These are phyloP conservation scores for Homarus americanus DNA, from an alignment of 1,140 invertebrate species.

Conservation along the genomic window DNA sequence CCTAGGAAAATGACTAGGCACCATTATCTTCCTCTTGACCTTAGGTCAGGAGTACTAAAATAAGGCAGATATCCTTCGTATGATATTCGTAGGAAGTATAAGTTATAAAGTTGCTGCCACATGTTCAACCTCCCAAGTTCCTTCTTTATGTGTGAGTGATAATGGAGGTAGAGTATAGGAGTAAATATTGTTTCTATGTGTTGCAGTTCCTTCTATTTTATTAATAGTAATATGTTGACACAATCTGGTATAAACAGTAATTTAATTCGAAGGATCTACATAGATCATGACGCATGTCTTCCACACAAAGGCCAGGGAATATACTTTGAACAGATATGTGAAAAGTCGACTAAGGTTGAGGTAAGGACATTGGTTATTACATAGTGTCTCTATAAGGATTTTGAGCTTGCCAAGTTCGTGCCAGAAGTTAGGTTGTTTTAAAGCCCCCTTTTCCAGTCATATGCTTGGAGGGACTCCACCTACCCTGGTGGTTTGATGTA, in stretches of 20 bases:
- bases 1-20: too few species aligned
- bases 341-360: neutral
- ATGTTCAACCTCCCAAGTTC: too few species aligned
- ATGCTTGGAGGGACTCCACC: constrained; percentile 44
- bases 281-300: neutral
- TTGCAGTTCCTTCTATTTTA: too few species aligned
- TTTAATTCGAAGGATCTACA: neutral
- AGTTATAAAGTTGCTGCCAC: too few species aligned
- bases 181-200: too few species aligned
- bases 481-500: constrained; percentile 8
- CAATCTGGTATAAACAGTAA: neutral
- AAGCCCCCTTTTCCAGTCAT: neutral
- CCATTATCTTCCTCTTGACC: too few species aligned
- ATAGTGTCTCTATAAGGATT: constrained; percentile 33
- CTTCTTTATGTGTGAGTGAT: too few species aligned
- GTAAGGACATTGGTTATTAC: constrained; percentile 22
- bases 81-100: too few species aligned
- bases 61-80: too few species aligned
- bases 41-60: too few species aligned
- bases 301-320: neutral
- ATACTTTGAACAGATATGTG: neutral
- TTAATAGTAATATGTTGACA: neutral
- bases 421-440: constrained; percentile 46
- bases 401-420: constrained; percentile 47
- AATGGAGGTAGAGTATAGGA: too few species aligned